These are phyloP conservation scores for Zaprionus lineosus DNA, from an alignment of 2,888 invertebrate genomes.

Conservation along the genomic window DNA sequence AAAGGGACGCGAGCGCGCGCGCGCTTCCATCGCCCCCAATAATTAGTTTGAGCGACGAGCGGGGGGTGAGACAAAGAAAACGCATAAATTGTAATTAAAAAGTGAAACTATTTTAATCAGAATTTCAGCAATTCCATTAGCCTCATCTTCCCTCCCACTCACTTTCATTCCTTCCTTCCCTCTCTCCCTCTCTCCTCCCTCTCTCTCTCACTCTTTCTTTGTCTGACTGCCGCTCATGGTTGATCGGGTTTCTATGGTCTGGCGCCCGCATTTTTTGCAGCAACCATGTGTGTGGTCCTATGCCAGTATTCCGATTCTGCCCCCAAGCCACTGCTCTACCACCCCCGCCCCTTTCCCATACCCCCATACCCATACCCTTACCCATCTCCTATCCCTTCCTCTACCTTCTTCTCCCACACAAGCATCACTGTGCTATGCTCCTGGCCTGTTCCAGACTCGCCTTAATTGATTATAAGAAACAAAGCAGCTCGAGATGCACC, in stretches of 20 bases:
- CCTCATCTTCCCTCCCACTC: constrained; percentile 2
- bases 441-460: constrained; percentile 39
- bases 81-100: constrained; percentile 75
- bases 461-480: constrained; percentile 73
- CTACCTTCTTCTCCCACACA: not conserved
- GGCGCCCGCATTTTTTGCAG: constrained; percentile 60
- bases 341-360: not conserved
- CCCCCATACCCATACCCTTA: not conserved
- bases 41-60: constrained; percentile 52
- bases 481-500: constrained; percentile 51
- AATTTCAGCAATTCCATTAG: constrained; percentile 75
- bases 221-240: too few relatives aligned
- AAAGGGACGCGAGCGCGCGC: too few relatives aligned
- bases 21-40: constrained; percentile 40
- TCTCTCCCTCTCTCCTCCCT: too few relatives aligned
- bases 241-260: too few relatives aligned
- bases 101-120: constrained; percentile 76
- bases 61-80: constrained; percentile 8
- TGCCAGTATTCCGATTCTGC: too few relatives aligned
- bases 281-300: constrained; percentile 59
- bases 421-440: too few relatives aligned
- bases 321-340: constrained; percentile 10
- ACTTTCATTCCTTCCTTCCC: not conserved
- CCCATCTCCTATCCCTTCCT: not conserved
- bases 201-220: not conserved